Evolutionary conservation across 2,113 vertebrate species (phyloP).

Genomic region (Prietella phreatophila): DNA sequence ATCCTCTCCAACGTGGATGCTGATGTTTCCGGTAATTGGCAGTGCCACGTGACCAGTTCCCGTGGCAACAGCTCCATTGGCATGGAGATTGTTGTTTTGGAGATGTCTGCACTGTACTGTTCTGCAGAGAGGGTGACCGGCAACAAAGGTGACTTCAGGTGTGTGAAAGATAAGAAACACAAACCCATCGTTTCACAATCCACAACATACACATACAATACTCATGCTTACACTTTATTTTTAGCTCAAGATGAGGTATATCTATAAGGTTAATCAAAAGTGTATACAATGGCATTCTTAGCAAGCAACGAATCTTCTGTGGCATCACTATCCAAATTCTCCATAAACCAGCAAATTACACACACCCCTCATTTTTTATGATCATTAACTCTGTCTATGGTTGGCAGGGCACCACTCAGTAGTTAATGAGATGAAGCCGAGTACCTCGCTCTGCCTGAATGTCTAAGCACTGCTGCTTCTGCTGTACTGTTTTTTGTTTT

Average conservation of each 20-base stretch:
- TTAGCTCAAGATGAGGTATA: neutral
- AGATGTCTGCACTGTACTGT: slow-evolving; percentile 83
- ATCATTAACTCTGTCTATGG: slow-evolving; percentile 43
- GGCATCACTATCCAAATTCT: slow-evolving; percentile 23
- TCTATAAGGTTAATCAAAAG: neutral
- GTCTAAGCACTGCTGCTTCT: slow-evolving; percentile 8
- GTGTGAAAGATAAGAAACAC: slow-evolving; percentile 41
- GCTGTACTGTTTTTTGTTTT: slow-evolving; percentile 19
- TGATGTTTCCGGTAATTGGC: slow-evolving; percentile 80
- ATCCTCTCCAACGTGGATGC: slow-evolving; percentile 84
- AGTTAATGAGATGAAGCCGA: slow-evolving; percentile 37
- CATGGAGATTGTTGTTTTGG: slow-evolving; percentile 86
- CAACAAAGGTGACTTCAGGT: slow-evolving; percentile 93
- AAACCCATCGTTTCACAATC: neutral
- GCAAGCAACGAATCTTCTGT: neutral
- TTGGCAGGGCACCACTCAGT: slow-evolving; percentile 39
- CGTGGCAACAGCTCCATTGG: slow-evolving; percentile 81
- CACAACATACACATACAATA: neutral
- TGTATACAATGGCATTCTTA: neutral
- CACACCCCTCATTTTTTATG: slow-evolving; percentile 36
- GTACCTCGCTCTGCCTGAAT: neutral
- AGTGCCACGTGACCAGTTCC: slow-evolving; percentile 84
- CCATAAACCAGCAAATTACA: slow-evolving; percentile 37
- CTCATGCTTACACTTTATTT: neutral
- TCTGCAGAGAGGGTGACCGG: slow-evolving; percentile 82